phyloP scores from a whole-genome alignment of 2,888 invertebrate genomes.

The Oasisia sp. region DNA sequence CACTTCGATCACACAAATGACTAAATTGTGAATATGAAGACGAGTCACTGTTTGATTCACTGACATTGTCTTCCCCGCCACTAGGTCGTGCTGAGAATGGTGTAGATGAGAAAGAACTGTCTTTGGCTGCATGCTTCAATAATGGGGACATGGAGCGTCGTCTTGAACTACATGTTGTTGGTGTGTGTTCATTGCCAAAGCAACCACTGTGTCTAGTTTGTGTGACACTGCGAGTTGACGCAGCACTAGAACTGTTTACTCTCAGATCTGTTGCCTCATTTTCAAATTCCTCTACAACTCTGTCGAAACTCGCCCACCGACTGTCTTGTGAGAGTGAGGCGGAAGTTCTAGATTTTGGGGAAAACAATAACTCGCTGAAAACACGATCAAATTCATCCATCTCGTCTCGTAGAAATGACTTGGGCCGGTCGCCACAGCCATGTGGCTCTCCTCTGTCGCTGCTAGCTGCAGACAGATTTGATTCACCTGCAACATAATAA shows the following conservation, averaged over 20 bases:
- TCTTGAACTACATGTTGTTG: background rate
- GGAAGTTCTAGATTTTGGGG: slow-evolving; percentile 6
- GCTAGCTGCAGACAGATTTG: slow-evolving; percentile 6
- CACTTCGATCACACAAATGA: slow-evolving; percentile 33
- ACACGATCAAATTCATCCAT: slow-evolving; percentile 37
- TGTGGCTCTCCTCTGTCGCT: background rate
- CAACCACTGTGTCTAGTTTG: background rate
- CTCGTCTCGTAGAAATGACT: slow-evolving; percentile 41
- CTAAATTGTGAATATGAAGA: slow-evolving; percentile 6
- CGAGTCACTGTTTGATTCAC: background rate
- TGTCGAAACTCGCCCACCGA: slow-evolving; percentile 4
- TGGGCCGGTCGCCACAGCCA: slow-evolving; percentile 30
- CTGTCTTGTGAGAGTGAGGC: slow-evolving; percentile 4
- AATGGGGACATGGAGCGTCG: background rate
- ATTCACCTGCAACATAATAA: slow-evolving; percentile 5
- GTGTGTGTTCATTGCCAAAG: background rate
- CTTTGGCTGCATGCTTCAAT: background rate
- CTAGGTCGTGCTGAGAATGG: background rate
- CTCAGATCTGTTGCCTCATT: background rate
- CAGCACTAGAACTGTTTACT: background rate
- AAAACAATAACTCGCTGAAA: slow-evolving; percentile 33
- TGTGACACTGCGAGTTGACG: background rate
- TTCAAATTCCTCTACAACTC: background rate
- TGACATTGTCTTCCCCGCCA: background rate
- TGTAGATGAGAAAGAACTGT: background rate